phyloP scores from a whole-genome alignment of 2,888 invertebrate genomes.

The Chalcosyrphus nemorum region DNA sequence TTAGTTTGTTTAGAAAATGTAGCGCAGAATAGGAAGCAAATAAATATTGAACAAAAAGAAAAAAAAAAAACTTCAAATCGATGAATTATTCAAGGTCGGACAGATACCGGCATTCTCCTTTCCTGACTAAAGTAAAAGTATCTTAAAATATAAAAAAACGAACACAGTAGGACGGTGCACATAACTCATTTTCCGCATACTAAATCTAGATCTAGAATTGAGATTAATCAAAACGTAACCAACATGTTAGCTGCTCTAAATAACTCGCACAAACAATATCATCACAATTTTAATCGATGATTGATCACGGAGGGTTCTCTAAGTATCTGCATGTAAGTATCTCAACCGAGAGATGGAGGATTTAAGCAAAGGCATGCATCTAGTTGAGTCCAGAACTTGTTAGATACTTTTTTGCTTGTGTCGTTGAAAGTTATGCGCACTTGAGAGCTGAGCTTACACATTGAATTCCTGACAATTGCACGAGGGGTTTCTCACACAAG shows the following conservation, averaged over 20 bases:
- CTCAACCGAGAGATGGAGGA: constrained; percentile 13
- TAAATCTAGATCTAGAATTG: constrained; percentile 41
- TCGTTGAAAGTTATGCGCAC: constrained; percentile 43
- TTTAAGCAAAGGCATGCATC: constrained; percentile 35
- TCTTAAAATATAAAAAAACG: background rate
- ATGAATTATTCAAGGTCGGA: constrained; percentile 58
- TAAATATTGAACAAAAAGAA: too few species aligned
- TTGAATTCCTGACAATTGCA: constrained; percentile 45
- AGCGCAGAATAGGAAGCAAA: background rate
- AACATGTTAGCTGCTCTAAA: constrained; percentile 50
- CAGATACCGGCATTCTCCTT: constrained; percentile 15
- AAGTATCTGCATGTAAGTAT: constrained; percentile 36
- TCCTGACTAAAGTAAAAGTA: constrained; percentile 20
- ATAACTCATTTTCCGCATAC: constrained; percentile 45
- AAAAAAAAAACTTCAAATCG: constrained; percentile 22
- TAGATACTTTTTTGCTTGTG: constrained; percentile 31
- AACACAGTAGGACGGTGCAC: constrained; percentile 4
- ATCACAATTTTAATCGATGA: constrained; percentile 69
- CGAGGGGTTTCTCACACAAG: constrained; percentile 21
- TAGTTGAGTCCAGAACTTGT: constrained; percentile 54
- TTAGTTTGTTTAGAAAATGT: background rate
- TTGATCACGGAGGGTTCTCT: constrained; percentile 47
- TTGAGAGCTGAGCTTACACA: constrained; percentile 26
- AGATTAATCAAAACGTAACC: constrained; percentile 46
- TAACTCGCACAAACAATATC: constrained; percentile 61